Evolutionary conservation across 2,113 vertebrate genomes (phyloP), one percentile per base, ranked within the genome.

Genomic region (Platysternon megacephalum): DNA sequence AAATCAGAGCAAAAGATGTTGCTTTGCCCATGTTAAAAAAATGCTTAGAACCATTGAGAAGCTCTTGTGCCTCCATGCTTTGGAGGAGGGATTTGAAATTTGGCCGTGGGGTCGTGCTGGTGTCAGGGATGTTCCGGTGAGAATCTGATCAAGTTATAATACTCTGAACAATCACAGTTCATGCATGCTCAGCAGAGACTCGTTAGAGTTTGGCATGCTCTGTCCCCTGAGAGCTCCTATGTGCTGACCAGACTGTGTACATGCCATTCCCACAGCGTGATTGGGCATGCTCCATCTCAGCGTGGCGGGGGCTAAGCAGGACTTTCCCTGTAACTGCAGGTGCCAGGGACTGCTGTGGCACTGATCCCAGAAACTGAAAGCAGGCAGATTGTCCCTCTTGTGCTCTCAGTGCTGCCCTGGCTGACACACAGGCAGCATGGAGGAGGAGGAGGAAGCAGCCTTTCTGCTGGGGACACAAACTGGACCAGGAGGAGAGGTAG

Each of bases 1-100:
- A 95, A 95, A 87, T 90, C 91, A 94, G 78, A 74, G 80, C 74
- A 81, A 91, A 93, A 22, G 52, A 91, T 28, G 49, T 68, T 65
- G 32, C 61, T 48, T 14, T 89, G 58, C n/a, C 90, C 19, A 85
- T 42, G 39, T 74, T 42, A 12, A 74, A 65, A 53, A 65, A 42
- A 74, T 12, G 9, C 21, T 42, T 42, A 24, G n/a, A 42, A 74
- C 32, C 85, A n/a, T 89, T 85, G 78, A 95, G 93, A 96, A 91
- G 83, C 49, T 53, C 76, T 0, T 0, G 55, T 17, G 58, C 83
- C 76, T 91, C 74, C 78, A 32, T 51, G 87, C 92, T 22, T 72
- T 89, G 49, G 78, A 93, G 78, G 80, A 79, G 80, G 78, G 58
- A 79, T 89, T 94, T 93, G 11, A 82, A 93, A 91, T 85, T 93